phyloP scores from a whole-genome alignment of 2,113 vertebrate species.

The Narcine bancroftii region DNA sequence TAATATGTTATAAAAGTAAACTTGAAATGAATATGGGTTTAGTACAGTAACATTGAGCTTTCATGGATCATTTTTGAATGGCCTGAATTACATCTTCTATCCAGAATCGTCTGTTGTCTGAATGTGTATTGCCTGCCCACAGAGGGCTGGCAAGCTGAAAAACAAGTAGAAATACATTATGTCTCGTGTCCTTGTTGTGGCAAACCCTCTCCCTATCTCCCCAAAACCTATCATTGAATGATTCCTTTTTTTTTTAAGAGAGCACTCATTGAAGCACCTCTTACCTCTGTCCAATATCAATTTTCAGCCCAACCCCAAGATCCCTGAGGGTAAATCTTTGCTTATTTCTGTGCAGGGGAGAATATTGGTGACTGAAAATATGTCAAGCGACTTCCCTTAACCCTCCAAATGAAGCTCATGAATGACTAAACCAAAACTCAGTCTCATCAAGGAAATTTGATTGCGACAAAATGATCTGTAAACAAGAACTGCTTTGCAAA shows the following conservation, averaged over 20 bases:
- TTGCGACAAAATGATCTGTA: not conserved
- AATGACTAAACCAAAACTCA: not conserved
- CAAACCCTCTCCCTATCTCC: not conserved
- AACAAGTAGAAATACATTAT: not conserved
- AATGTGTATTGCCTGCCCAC: not conserved
- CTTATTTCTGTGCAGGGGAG: not conserved
- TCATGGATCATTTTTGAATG: not conserved
- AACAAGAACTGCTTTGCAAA: not conserved
- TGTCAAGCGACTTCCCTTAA: not conserved
- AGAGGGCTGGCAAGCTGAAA: not conserved
- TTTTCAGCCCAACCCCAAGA: not conserved
- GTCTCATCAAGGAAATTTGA: not conserved
- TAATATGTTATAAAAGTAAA: not conserved
- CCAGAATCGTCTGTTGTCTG: not conserved
- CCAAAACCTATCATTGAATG: not conserved
- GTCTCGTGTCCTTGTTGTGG: not conserved
- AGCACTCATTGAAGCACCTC: not conserved
- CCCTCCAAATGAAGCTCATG: not conserved
- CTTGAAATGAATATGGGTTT: not conserved
- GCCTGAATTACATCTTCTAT: not conserved
- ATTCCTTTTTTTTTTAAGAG: not conserved
- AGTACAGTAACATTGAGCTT: not conserved
- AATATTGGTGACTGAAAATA: not conserved
- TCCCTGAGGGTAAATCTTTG: not conserved
- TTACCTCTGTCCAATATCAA: not conserved